Percentiles rank a stretch among this genome's conserved stretches.
phyloP scores from a whole-genome alignment of 1,140 invertebrate genomes.

The Chrysoperla carnea region DNA sequence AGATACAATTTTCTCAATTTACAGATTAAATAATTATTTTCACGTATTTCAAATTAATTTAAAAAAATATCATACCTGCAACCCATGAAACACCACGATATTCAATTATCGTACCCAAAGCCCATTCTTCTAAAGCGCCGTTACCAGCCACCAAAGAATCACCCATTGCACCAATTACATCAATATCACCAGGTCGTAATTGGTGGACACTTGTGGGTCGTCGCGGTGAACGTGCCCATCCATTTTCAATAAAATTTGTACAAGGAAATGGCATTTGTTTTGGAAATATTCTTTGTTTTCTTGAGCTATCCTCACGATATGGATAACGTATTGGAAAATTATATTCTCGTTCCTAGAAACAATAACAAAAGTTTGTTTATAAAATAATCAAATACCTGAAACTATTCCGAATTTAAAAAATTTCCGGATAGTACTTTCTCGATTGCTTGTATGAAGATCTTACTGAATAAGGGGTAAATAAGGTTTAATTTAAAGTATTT shows the following conservation, averaged over 20 bases:
- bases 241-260: conserved; percentile 11
- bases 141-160: conserved; percentile 63
- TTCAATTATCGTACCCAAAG: conserved; percentile 53
- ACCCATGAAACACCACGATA: conserved; percentile 64
- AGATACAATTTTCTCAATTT: too few species aligned
- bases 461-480: too few species aligned
- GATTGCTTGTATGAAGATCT: too few species aligned
- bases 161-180: conserved; percentile 59
- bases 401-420: too few species aligned
- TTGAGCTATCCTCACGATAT: conserved; percentile 1
- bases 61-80: conserved; percentile 26
- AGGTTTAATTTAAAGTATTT: too few species aligned
- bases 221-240: conserved; percentile 7
- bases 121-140: conserved; percentile 52
- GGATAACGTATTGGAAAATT: conserved; percentile 16
- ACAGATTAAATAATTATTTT: background rate
- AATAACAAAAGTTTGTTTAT: too few species aligned
- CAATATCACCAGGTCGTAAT: conserved; percentile 55
- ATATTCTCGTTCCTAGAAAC: background rate
- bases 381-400: too few species aligned
- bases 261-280: conserved; percentile 18
- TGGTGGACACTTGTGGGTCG: conserved; percentile 31
- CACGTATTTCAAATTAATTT: background rate
- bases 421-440: too few species aligned
- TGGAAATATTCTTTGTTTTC: conserved; percentile 13